Conservation (phyloP, 1,140 invertebrate genomes). For the Drosophila saltans region DNA sequence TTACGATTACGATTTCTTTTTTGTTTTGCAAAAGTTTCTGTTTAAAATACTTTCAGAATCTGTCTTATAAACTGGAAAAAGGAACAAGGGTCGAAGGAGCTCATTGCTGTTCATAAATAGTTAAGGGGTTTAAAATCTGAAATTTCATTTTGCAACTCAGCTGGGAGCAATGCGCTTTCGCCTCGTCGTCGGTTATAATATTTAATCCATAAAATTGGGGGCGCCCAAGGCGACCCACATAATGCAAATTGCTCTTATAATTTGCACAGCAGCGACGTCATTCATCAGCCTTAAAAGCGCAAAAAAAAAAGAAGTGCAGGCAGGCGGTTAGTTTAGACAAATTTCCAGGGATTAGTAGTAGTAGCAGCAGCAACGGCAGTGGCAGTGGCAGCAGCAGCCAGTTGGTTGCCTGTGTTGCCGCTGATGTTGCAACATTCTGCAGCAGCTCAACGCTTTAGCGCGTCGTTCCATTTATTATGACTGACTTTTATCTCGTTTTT, state of each 20-base stretch:
- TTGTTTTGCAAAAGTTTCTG: too few species aligned
- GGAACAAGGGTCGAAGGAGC: background rate
- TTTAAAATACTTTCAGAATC: too few species aligned
- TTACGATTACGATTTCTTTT: too few species aligned
- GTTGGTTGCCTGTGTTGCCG: constrained; percentile 25
- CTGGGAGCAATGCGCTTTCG: constrained; percentile 38
- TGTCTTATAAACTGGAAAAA: too few species aligned
- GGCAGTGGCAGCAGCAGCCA: constrained; percentile 31
- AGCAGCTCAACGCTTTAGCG: constrained; percentile 63
- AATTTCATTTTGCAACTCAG: constrained; percentile 47
- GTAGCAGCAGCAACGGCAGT: constrained; percentile 17
- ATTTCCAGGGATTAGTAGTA: constrained; percentile 69
- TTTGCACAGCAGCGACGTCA: constrained; percentile 71
- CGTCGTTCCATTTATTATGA: constrained; percentile 76
- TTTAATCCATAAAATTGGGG: constrained; percentile 51
- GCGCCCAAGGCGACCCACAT: constrained; percentile 60
- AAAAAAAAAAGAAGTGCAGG: constrained; percentile 10
- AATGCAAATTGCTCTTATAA: constrained; percentile 79
- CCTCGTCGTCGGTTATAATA: constrained; percentile 1
- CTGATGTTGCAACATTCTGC: constrained; percentile 62
- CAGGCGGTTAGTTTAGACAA: constrained; percentile 55
- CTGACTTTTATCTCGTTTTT: constrained; percentile 48
- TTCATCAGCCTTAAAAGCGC: constrained; percentile 68
- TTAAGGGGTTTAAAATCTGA: constrained; percentile 22
- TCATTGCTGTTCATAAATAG: background rate